Percentiles rank a stretch among this genome's conserved stretches.
Conservation (phyloP, 2,888 invertebrate species). For the Crepidodera aurea region DNA sequence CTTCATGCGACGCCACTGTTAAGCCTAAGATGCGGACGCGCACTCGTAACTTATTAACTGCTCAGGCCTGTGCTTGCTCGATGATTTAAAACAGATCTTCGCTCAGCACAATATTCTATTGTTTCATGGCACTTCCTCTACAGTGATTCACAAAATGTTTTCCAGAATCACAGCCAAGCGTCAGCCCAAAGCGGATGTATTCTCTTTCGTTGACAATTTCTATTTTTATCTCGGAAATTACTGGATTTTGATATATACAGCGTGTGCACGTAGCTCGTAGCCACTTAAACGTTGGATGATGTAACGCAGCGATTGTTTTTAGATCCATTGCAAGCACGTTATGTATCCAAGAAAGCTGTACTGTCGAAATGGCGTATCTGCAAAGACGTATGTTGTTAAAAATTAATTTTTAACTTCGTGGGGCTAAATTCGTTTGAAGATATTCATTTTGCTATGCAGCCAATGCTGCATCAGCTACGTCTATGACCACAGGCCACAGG, state of each 20-base stretch:
- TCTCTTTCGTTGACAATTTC: conserved; percentile 10
- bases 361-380: too few species aligned
- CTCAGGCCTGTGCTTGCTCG: conserved; percentile 32
- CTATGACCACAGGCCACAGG: too few species aligned
- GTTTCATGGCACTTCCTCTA: conserved; percentile 37
- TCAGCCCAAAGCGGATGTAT: conserved; percentile 6
- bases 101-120: conserved; percentile 40
- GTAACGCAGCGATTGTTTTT: too few species aligned
- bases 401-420: too few species aligned
- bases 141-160: conserved; percentile 38
- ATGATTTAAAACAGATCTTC: conserved; percentile 45
- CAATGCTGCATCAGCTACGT: too few species aligned
- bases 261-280: too few species aligned
- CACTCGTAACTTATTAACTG: conserved; percentile 31
- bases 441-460: too few species aligned
- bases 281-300: too few species aligned
- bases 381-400: too few species aligned
- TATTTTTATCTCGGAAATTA: conserved; percentile 1
- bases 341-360: too few species aligned
- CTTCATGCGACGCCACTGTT: neutral
- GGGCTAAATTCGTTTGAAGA: too few species aligned
- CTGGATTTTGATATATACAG: neutral
- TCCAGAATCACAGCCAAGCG: conserved; percentile 9
- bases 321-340: too few species aligned
- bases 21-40: conserved; percentile 27